Conservation (phyloP, 1,140 invertebrate genomes). For the Nasonia giraulti region DNA sequence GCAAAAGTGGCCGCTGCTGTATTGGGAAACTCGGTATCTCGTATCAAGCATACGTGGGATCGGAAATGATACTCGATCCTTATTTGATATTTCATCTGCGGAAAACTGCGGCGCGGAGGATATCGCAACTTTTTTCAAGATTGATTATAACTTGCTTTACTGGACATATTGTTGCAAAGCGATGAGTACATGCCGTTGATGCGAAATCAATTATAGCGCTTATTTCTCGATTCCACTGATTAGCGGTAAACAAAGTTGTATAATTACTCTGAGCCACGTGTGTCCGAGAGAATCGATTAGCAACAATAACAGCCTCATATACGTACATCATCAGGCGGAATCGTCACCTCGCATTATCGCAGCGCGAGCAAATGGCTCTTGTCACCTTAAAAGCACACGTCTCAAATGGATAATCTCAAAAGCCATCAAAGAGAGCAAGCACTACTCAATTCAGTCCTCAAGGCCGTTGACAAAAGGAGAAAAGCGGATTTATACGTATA, state of each 20-base stretch:
- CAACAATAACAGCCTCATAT: background rate
- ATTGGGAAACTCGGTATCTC: background rate
- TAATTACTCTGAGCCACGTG: too few relatives aligned
- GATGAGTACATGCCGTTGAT: background rate
- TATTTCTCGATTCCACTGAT: background rate
- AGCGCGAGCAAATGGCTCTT: too few relatives aligned
- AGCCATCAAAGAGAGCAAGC: too few relatives aligned
- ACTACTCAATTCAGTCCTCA: background rate
- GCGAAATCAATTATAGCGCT: background rate
- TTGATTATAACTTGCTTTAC: background rate
- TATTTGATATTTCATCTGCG: background rate
- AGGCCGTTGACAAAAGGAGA: background rate
- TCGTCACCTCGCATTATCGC: too few relatives aligned
- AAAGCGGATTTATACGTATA: constrained; percentile 55
- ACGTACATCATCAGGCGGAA: too few relatives aligned
- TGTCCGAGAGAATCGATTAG: background rate
- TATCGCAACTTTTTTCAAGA: background rate
- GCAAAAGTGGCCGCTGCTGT: constrained; percentile 2
- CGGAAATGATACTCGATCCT: background rate
- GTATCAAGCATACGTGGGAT: background rate
- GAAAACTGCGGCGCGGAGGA: background rate
- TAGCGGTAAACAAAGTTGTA: too few relatives aligned
- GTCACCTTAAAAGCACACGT: too few relatives aligned
- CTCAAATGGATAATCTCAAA: too few relatives aligned
- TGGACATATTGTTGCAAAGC: too few relatives aligned